Percentiles rank a stretch among this genome's conserved stretches.
These are phyloP conservation scores for Bombyx mandarina DNA, from an alignment of 1,140 invertebrate genomes.

Conservation along the genomic window DNA sequence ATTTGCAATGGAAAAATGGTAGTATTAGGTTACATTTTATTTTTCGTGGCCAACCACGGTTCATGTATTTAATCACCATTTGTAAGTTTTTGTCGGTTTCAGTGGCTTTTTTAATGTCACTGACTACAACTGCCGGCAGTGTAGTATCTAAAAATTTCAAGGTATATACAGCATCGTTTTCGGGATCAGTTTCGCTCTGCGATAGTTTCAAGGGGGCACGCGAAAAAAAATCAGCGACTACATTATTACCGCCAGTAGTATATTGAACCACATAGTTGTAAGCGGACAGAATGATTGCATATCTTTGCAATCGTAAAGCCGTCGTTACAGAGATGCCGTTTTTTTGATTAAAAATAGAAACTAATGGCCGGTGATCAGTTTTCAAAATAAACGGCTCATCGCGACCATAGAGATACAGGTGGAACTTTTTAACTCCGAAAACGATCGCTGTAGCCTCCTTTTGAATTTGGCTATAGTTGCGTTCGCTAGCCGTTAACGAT, in stretches of 20 bases:
- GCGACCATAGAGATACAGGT: conserved; percentile 69
- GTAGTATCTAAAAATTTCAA: too few species aligned
- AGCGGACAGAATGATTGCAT: neutral
- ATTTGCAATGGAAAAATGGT: too few species aligned
- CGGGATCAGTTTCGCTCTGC: too few species aligned
- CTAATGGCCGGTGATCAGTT: conserved; percentile 65
- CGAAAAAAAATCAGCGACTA: neutral
- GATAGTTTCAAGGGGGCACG: too few species aligned
- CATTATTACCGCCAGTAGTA: neutral
- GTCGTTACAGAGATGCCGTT: neutral
- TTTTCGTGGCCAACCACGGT: too few species aligned
- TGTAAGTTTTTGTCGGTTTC: too few species aligned
- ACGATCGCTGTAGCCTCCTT: conserved; percentile 68
- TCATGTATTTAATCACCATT: too few species aligned
- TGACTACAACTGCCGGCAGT: too few species aligned
- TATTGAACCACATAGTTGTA: neutral
- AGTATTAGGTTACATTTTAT: too few species aligned
- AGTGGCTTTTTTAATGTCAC: too few species aligned
- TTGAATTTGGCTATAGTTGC: conserved; percentile 68
- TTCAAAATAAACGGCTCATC: conserved; percentile 43
- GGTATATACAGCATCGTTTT: too few species aligned
- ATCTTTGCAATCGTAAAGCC: neutral
- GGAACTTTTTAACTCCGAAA: conserved; percentile 61
- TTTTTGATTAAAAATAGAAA: neutral
- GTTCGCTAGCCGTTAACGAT: conserved; percentile 55